Evolutionary conservation across 2,888 invertebrate genomes (phyloP), one percentile per base, ranked within the genome.

Genomic region (Allolobophora icterica): DNA sequence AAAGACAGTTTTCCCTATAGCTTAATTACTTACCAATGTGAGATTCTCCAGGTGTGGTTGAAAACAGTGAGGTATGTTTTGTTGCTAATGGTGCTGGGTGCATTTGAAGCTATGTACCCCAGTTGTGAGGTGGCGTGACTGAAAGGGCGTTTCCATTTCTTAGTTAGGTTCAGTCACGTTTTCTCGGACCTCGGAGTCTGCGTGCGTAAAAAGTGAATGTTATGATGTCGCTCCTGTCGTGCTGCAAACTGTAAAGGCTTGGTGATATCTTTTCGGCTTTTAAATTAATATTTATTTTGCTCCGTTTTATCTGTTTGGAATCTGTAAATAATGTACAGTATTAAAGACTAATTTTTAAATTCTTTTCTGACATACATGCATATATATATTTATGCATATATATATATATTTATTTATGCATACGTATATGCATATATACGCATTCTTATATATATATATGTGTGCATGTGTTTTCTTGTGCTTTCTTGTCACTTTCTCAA

Each of bases 261-360:
- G 71, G 71, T n/a, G n/a, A 30, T 30, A 71, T 71, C 71, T 71
- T n/a, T 71, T 17, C n/a, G 71, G n/a, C 71, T 71, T 71, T 71
- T 71, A 71, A 71, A n/a, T 71, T 71, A 71, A 71, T 71, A 71
- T 71, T 71, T 71, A 71, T 71, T 71, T 71, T 71, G 11, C 6
- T 71, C n/a, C 13, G 71, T 71, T 71, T 52, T 52, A 24, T 52
- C 52, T 24, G 52, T 52, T 52, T 24, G 21, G 52, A 21, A 38
- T 87, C 87, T 87, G 87, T 87, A 87, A 87, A 87, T 87, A 87
- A 38, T 87, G 87, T 87, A 87, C 87, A 87, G 87, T 87, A 38
- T 87, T 87, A 87, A 87, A 30, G 24, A 35, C 35, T 24, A 38
- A 87, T 35, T 87, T 87, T 87, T 87, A 11, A 71, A 71, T 71